Conservation (phyloP, 2,797 vertebrate genomes). For the Hypotaenidia okinawae region DNA sequence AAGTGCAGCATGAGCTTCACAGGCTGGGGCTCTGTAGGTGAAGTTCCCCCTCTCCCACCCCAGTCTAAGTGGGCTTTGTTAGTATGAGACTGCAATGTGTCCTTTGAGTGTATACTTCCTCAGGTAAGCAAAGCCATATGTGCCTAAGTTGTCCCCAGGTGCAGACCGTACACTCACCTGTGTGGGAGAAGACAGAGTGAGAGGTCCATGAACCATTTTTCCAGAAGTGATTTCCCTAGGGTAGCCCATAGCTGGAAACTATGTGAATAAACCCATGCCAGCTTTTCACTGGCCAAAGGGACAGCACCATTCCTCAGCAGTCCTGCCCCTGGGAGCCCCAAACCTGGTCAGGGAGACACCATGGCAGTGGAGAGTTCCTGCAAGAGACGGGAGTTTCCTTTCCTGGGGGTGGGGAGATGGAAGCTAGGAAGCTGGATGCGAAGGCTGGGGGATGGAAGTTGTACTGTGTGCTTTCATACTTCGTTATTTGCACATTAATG, state of each 20-base stretch:
- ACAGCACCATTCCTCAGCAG: not conserved
- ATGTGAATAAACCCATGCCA: not conserved
- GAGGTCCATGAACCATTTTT: not conserved
- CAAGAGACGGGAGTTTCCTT: rapidly evolving
- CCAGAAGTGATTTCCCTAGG: not conserved
- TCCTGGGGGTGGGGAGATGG: not conserved
- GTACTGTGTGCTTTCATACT: not conserved
- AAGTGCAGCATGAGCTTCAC: not conserved
- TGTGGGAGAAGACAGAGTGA: not conserved
- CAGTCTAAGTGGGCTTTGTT: not conserved
- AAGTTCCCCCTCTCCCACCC: not conserved
- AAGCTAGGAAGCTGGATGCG: not conserved
- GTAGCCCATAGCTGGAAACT: not conserved
- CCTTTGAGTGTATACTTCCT: not conserved
- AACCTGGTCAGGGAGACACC: not conserved
- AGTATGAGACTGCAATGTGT: not conserved
- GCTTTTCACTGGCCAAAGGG: not conserved
- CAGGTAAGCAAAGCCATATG: rapidly evolving
- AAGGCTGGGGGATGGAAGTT: not conserved
- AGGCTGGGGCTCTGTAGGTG: not conserved
- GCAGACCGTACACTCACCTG: rapidly evolving
- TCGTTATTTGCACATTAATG: slow-evolving; percentile 4
- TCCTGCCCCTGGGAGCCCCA: not conserved
- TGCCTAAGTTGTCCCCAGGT: rapidly evolving
- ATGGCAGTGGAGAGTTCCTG: rapidly evolving